Evolutionary conservation across 2,113 vertebrate genomes (phyloP).

Genomic region (Rhinopomastus cyanomelas): DNA sequence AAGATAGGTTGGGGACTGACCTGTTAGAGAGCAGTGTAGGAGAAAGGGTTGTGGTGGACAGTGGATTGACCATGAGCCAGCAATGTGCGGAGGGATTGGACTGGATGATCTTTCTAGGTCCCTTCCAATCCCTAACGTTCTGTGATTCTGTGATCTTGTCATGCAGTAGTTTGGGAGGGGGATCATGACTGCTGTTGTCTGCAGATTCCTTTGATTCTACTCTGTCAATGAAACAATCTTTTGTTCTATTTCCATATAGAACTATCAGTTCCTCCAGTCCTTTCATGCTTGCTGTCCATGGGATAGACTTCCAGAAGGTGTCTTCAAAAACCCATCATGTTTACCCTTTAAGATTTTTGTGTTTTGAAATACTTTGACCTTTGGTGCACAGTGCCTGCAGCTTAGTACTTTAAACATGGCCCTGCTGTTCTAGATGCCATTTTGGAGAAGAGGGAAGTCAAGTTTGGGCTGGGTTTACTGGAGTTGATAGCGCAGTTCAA

Average conservation of each 20-base stretch:
- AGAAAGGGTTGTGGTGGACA: no score
- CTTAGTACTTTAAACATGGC: not conserved
- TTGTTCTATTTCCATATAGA: not conserved
- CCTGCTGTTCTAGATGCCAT: not conserved
- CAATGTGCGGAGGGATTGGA: no score
- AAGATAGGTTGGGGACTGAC: no score
- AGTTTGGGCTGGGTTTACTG: not conserved
- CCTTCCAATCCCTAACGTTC: no score
- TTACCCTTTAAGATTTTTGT: not conserved
- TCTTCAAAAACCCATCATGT: not conserved
- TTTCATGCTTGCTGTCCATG: not conserved
- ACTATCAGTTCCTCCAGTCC: not conserved
- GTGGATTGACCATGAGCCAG: no score
- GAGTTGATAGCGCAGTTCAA: not conserved
- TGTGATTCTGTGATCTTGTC: no score
- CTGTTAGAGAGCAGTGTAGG: no score
- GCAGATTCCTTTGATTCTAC: not conserved
- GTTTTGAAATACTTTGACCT: not conserved
- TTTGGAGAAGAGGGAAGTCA: not conserved
- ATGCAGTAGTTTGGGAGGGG: not conserved
- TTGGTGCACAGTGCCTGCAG: not conserved
- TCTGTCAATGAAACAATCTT: not conserved
- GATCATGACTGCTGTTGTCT: not conserved
- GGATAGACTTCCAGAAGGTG: not conserved
- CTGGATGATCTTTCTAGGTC: no score